Percentiles rank a stretch among this genome's conserved stretches.
Evolutionary conservation across 2,797 vertebrate species (phyloP).

Genomic region (Muscicapa comitata): DNA sequence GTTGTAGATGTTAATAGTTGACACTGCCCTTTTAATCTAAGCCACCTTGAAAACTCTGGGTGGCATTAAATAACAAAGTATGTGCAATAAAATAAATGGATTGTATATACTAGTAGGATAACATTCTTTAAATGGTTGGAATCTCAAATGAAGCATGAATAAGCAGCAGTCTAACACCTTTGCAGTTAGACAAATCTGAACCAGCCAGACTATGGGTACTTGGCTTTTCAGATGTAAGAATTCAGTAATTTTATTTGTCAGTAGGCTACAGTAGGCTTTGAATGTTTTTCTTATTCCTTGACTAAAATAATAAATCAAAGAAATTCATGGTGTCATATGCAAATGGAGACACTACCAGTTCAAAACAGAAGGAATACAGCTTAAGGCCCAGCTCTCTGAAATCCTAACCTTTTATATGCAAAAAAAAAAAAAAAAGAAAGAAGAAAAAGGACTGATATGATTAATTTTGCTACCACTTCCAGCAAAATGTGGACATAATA

Average conservation of each 20-base stretch:
- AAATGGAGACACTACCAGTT: not conserved
- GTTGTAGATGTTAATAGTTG: not conserved
- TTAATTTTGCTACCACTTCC: not conserved
- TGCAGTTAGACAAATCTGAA: not conserved
- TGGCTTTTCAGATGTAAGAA: not conserved
- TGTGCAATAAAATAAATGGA: constrained; percentile 5
- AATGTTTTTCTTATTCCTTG: not conserved
- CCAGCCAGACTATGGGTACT: not conserved
- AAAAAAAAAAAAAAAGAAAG: not conserved
- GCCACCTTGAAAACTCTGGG: constrained; percentile 7
- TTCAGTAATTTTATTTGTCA: not conserved
- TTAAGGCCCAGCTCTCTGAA: not conserved
- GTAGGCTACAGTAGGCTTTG: not conserved
- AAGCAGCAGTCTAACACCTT: not conserved
- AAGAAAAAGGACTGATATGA: not conserved
- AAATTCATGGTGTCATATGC: not conserved
- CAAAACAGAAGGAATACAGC: not conserved
- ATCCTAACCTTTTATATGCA: not conserved
- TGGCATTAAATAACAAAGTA: constrained; percentile 21
- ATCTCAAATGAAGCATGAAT: constrained; percentile 23
- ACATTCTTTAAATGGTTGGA: not conserved
- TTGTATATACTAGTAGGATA: not conserved
- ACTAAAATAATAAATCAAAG: constrained; percentile 14
- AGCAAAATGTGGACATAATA: not conserved
- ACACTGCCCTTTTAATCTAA: not conserved